Conservation (phyloP, 1,140 invertebrate species). For the Sitobion miscanthi region DNA sequence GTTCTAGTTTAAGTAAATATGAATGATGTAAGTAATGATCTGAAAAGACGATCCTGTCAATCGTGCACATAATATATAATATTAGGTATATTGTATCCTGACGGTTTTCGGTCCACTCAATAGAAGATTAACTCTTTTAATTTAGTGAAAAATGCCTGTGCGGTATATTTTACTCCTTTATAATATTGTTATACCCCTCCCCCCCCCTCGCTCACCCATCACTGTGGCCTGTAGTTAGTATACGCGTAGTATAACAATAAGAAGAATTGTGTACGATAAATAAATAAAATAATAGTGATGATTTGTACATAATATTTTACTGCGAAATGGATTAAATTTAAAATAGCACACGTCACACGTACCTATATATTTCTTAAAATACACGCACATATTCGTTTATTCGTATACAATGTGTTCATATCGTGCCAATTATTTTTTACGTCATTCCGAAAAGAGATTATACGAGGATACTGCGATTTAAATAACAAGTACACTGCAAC, state of each 20-base stretch:
- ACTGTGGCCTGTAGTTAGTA: neutral
- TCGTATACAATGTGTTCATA: neutral
- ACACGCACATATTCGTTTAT: neutral
- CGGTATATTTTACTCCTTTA: too few species aligned
- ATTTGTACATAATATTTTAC: neutral
- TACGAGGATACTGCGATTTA: neutral
- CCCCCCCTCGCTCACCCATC: neutral
- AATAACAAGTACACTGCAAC: neutral
- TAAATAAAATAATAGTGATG: neutral
- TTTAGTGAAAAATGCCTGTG: neutral
- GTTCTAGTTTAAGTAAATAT: too few species aligned
- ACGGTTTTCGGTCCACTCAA: too few species aligned
- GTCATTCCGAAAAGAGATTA: neutral
- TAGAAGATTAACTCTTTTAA: too few species aligned
- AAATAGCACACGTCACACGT: neutral
- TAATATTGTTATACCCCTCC: neutral
- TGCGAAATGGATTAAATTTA: neutral
- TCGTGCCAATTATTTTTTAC: conserved; percentile 41
- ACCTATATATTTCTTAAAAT: neutral
- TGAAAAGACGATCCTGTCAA: too few species aligned
- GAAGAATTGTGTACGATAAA: neutral
- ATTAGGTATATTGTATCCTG: too few species aligned
- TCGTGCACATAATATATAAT: too few species aligned
- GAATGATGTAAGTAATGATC: too few species aligned
- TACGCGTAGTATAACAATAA: neutral